Conservation (phyloP, 1,140 invertebrate genomes). For the Xylocopa sonorina region DNA sequence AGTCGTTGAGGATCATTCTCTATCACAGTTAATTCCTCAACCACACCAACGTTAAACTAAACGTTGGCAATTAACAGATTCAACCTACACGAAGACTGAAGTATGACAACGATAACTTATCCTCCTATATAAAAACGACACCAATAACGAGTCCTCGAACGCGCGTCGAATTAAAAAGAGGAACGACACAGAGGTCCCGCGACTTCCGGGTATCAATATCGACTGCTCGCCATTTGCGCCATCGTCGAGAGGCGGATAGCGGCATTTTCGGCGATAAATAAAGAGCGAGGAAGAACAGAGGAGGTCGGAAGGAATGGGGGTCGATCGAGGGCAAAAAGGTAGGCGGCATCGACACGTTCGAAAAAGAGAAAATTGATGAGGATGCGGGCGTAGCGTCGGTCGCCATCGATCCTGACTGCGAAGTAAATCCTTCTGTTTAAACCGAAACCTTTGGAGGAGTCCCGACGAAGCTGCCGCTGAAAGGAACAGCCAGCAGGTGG, state of each 20-base stretch:
- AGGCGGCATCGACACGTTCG: slow-evolving; percentile 3
- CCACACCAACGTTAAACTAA: no score
- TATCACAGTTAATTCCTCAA: no score
- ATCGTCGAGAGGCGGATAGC: slow-evolving; percentile 24
- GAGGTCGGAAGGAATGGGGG: background rate
- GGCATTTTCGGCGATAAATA: slow-evolving; percentile 58
- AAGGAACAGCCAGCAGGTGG: background rate
- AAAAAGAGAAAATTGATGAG: slow-evolving; percentile 53
- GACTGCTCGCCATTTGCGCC: slow-evolving; percentile 44
- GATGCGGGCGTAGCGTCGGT: slow-evolving; percentile 55
- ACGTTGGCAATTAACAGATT: no score
- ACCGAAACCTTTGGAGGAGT: slow-evolving; percentile 30
- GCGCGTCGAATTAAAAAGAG: slow-evolving; percentile 6
- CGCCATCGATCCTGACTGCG: slow-evolving; percentile 51
- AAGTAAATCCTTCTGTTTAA: slow-evolving; percentile 61
- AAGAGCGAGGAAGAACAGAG: slow-evolving; percentile 13
- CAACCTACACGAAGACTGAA: no score
- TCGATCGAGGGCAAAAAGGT: slow-evolving; percentile 6
- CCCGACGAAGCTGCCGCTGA: background rate
- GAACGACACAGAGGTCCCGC: slow-evolving; percentile 9
- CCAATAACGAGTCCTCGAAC: background rate
- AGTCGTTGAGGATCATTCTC: no score
- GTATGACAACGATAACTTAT: no score
- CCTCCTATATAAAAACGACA: no score
- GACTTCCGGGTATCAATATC: slow-evolving; percentile 52